A percentile compares a stretch with the other conserved stretches of the same genome.
Conservation (phyloP, 1,140 invertebrate species). For the Brachionus rotundiformis region DNA sequence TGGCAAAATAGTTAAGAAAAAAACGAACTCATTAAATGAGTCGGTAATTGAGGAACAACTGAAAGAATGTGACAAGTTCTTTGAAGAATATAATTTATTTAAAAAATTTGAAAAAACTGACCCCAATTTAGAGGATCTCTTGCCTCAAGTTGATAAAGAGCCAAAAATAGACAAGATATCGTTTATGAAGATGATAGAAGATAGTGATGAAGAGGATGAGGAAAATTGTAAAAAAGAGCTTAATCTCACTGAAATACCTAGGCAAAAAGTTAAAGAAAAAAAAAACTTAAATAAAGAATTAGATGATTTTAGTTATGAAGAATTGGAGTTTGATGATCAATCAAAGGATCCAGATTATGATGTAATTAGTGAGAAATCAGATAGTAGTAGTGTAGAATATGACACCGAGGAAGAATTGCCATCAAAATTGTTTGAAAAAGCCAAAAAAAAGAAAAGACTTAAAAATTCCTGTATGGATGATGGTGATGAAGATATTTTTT, state of each 20-base stretch:
- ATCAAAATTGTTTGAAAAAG: background rate
- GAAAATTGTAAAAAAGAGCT: background rate
- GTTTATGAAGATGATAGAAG: slow-evolving; percentile 33
- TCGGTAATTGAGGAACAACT: slow-evolving; percentile 24
- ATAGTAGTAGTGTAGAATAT: background rate
- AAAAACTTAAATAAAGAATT: background rate
- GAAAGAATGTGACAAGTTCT: background rate
- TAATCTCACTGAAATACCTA: background rate
- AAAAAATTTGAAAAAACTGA: slow-evolving; percentile 9
- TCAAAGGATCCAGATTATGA: slow-evolving; percentile 4
- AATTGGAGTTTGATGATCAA: slow-evolving; percentile 22
- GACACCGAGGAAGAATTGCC: slow-evolving; percentile 29
- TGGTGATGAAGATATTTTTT: slow-evolving; percentile 24
- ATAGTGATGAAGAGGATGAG: slow-evolving; percentile 2
- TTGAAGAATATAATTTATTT: background rate
- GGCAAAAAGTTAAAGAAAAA: background rate
- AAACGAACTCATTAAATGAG: background rate
- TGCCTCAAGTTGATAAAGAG: background rate
- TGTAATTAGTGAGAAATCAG: slow-evolving; percentile 1
- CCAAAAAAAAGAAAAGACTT: background rate
- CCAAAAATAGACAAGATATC: slow-evolving; percentile 2
- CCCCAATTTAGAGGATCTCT: slow-evolving; percentile 9
- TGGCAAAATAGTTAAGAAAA: background rate
- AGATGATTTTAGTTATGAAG: background rate
- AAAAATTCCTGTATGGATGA: slow-evolving; percentile 21